phyloP scores from a whole-genome alignment of 2,113 vertebrate genomes.

The Murina feae region DNA sequence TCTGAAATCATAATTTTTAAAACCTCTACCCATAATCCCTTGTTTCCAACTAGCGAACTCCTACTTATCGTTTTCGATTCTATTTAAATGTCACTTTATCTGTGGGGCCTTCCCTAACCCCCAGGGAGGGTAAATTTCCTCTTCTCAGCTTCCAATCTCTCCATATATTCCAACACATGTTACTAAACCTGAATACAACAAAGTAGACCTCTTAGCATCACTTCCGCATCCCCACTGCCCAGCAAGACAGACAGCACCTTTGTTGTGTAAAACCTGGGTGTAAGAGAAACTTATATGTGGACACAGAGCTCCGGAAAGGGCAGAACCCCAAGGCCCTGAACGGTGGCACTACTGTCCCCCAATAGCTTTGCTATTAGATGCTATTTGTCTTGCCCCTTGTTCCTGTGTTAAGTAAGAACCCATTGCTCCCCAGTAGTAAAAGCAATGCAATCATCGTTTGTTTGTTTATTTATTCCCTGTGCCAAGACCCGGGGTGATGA shows the following conservation, averaged over 20 bases:
- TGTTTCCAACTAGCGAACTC: not conserved
- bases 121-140: not conserved
- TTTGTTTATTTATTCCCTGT: slow-evolving; percentile 47
- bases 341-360: not conserved
- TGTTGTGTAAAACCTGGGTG: not conserved
- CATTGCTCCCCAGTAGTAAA: slow-evolving; percentile 35
- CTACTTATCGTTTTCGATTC: not conserved
- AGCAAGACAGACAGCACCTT: not conserved
- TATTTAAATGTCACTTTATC: not conserved
- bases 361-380: not conserved
- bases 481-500: slow-evolving; percentile 39
- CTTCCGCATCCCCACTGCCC: not conserved
- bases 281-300: not conserved
- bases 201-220: not conserved
- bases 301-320: not conserved
- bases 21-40: not conserved
- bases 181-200: not conserved
- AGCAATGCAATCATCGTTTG: slow-evolving; percentile 19
- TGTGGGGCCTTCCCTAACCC: not conserved
- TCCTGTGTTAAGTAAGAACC: slow-evolving; percentile 43
- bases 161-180: not conserved
- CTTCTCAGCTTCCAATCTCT: not conserved
- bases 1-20: not conserved
- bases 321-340: not conserved
- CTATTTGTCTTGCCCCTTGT: not conserved